These are phyloP conservation scores for Gastracanthus pulcherrimus DNA, from an alignment of 2,888 invertebrate genomes.

Conservation along the genomic window DNA sequence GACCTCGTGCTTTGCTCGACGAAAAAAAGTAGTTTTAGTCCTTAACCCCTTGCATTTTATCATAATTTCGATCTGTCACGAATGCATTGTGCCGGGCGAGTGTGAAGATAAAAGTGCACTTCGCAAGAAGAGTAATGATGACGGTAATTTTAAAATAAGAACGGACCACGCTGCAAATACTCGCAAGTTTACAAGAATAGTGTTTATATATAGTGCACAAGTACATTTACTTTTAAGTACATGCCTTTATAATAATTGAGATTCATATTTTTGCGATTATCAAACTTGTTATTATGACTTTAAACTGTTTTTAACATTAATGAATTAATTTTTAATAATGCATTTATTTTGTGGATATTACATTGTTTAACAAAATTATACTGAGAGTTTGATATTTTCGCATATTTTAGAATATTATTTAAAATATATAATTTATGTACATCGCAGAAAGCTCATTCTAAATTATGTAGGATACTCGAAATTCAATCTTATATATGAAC, in stretches of 20 bases:
- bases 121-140: slow-evolving; percentile 41
- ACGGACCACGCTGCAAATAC: slow-evolving; percentile 5
- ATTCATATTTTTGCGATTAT: slow-evolving; percentile 13
- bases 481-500: too few relatives aligned
- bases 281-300: slow-evolving; percentile 19
- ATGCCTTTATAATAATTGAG: slow-evolving; percentile 39
- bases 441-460: too few relatives aligned
- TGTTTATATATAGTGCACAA: neutral
- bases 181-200: slow-evolving; percentile 18
- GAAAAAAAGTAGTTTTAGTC: slow-evolving; percentile 28
- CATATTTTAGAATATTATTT: too few relatives aligned
- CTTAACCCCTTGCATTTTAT: slow-evolving; percentile 36
- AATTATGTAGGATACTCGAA: too few relatives aligned
- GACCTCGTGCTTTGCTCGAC: slow-evolving; percentile 11
- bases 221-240: slow-evolving; percentile 11
- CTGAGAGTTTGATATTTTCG: too few relatives aligned
- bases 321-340: neutral
- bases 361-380: too few relatives aligned
- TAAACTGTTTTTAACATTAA: neutral
- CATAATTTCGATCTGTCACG: slow-evolving; percentile 57
- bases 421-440: too few relatives aligned
- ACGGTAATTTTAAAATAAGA: slow-evolving; percentile 50
- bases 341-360: too few relatives aligned
- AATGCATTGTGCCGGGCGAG: slow-evolving; percentile 42
- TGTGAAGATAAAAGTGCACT: slow-evolving; percentile 55